Base-by-base conservation (phyloP, 2,113 vertebrate genomes). In the Cettia cetti region DNA sequence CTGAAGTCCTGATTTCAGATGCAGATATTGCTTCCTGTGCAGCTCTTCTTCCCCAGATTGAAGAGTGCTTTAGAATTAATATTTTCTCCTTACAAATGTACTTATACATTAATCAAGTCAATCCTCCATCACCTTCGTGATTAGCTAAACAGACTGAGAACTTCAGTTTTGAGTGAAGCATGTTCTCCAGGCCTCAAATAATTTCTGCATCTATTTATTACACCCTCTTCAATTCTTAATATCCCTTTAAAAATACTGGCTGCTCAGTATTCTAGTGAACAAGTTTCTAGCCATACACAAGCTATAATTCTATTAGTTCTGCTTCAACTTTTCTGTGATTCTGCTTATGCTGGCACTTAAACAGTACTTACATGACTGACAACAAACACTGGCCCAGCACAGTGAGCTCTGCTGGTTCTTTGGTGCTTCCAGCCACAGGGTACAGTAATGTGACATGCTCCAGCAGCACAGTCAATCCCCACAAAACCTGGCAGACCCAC, bases 71-170 rank as follows among this genome's bases (percentile, higher is more conserved):
- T 83, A 89, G 72, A 92, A 90, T 61, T 31, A 89, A 56, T 60
- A 74, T 83, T 83, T 95, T 92, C 76, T 93, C 60, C 78, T 64
- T 78, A 47, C 6, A 80, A 89, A 93, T 5, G 59, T 59, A 93
- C 86, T 94, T 66, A 59, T 3, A 66, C n/a, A 42, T 63, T 94
- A 95, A 96, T 93, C 83, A 91, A 94, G 50, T 57, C 68, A 95
- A 77, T 22, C 45, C 68, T 88, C 71, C 13, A 49, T 60, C 61
- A 91, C 59, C 39, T 76, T 17, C 83, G 37, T 70, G 91, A 93
- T 94, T 74, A 95, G 71, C 76, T 78, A 76, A 93, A 82, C 60
- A 86, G 90, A 77, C 50, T 21, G 39, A 92, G 66, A 95, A 91
- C 82, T 85, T 86, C 18, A 76, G 88, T 75, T 74, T 92, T 42